Evolutionary conservation across 2,888 invertebrate species (phyloP).

Genomic region (Dryadula phaetusa): DNA sequence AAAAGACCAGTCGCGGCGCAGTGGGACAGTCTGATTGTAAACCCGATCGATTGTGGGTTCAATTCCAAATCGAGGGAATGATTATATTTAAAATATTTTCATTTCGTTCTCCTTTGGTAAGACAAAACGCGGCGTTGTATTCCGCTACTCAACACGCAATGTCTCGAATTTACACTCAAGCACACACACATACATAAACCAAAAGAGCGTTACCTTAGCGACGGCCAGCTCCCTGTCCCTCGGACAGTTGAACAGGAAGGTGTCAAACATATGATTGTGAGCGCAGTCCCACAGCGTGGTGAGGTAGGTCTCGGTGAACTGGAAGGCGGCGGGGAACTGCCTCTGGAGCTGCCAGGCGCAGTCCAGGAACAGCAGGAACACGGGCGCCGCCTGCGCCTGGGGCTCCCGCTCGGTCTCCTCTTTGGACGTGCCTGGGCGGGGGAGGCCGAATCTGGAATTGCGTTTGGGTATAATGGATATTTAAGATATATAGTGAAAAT

Average conservation of each 20-base stretch:
- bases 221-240: constrained; percentile 89
- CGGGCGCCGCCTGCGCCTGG: constrained; percentile 86
- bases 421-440: constrained; percentile 84
- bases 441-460: constrained; percentile 86
- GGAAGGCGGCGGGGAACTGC: constrained; percentile 95
- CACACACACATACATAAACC: not conserved
- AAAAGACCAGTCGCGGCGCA: too few relatives aligned
- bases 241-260: constrained; percentile 95
- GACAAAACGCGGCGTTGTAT: too few relatives aligned
- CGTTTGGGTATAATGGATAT: too few relatives aligned
- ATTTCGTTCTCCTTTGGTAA: too few relatives aligned
- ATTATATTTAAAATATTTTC: too few relatives aligned
- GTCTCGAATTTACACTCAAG: not conserved
- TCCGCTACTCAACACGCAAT: too few relatives aligned
- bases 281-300: constrained; percentile 96
- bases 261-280: constrained; percentile 95
- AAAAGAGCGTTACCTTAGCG: constrained; percentile 73
- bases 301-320: constrained; percentile 96
- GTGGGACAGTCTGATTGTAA: too few relatives aligned
- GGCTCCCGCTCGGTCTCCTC: constrained; percentile 59
- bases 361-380: constrained; percentile 96
- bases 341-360: constrained; percentile 95
- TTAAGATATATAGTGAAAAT: too few relatives aligned
- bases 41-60: too few relatives aligned
- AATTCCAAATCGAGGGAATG: too few relatives aligned